These are phyloP conservation scores for Hippocampus abdominalis DNA, from an alignment of 2,113 vertebrate genomes.

Conservation along the genomic window DNA sequence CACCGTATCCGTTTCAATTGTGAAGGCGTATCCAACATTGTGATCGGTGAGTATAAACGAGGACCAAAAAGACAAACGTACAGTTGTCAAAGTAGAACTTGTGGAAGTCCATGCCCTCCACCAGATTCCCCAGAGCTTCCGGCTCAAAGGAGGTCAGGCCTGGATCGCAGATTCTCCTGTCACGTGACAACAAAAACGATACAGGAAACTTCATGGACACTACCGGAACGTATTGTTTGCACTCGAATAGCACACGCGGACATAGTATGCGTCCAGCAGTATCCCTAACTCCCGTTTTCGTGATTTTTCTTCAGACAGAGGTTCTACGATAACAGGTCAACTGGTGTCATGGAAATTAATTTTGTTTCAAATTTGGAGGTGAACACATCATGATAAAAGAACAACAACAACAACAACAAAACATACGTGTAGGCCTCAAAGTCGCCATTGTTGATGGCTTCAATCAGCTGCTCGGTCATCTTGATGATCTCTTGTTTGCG, in stretches of 20 bases:
- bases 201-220: neutral
- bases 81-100: constrained; percentile 99
- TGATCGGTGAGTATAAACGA: neutral
- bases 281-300: neutral
- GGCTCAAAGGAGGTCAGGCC: constrained; percentile 98
- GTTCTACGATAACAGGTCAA: neutral
- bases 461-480: constrained; percentile 98
- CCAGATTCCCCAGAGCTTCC: constrained; percentile 95
- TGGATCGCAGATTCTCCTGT: constrained; percentile 97
- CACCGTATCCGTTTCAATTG: no score
- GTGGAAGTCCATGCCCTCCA: constrained; percentile 99
- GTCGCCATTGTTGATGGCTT: constrained; percentile 98
- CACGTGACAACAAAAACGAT: constrained; percentile 17
- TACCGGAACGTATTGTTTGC: no score
- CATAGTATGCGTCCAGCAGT: neutral
- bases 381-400: neutral
- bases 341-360: neutral
- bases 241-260: no score
- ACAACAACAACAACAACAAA: neutral
- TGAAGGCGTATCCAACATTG: neutral
- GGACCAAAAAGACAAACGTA: constrained; percentile 60
- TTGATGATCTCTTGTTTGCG: constrained; percentile 99
- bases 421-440: constrained; percentile 99
- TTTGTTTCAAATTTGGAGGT: no score
- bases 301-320: no score